Conservation (phyloP, 2,888 invertebrate genomes). For the Hyles lineata region DNA sequence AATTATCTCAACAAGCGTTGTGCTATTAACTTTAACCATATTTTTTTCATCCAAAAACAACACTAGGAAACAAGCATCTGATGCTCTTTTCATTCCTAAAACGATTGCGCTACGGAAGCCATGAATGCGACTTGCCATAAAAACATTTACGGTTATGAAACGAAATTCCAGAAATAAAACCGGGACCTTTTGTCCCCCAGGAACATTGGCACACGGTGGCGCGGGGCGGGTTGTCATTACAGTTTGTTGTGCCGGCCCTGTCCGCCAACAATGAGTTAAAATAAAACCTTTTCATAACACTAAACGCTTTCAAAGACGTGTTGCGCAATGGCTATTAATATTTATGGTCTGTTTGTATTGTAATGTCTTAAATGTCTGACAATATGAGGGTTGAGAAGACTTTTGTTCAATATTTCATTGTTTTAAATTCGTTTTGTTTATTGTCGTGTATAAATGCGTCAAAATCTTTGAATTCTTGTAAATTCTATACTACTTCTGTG, state of each 20-base stretch:
- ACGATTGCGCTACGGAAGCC: slow-evolving; percentile 15
- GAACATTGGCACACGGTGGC: slow-evolving; percentile 7
- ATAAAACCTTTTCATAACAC: slow-evolving; percentile 8
- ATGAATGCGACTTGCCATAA: slow-evolving; percentile 16
- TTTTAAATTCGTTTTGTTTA: no score
- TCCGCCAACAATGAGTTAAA: slow-evolving; percentile 10
- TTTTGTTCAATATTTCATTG: no score
- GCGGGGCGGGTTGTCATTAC: not conserved
- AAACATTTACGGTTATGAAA: slow-evolving; percentile 24
- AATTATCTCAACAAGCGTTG: not conserved
- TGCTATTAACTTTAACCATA: not conserved
- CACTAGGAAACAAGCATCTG: not conserved
- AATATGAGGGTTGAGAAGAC: no score
- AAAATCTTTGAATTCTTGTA: no score
- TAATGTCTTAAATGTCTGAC: not conserved
- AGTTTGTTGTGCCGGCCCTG: not conserved
- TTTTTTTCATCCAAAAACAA: not conserved
- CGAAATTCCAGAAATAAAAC: slow-evolving; percentile 21
- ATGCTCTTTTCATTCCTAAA: not conserved
- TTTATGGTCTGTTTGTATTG: not conserved
- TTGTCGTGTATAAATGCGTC: no score
- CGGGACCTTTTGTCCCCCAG: not conserved
- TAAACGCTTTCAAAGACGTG: not conserved
- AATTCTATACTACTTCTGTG: no score
- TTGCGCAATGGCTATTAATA: not conserved